Base-by-base conservation (phyloP, 1,140 invertebrate genomes). In the Pygmarrhopalites habei region DNA sequence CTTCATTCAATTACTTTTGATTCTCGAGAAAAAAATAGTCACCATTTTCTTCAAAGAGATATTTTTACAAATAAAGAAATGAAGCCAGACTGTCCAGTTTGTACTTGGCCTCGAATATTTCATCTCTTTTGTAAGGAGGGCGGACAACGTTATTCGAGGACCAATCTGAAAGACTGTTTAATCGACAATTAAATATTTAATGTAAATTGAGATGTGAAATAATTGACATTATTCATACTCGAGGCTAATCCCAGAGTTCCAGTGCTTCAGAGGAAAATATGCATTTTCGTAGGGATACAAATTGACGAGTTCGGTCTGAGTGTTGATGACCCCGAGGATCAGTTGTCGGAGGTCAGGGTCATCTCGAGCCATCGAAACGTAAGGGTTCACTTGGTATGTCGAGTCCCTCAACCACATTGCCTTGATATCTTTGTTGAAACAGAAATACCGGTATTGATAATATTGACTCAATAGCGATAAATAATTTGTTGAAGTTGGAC, bases 41-140 rank as follows among this genome's bases (percentile, higher is more conserved):
- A 4, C 53, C 49, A 21, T 64, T 69, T 49, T 62, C 51, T 19
- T 69, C 64, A n/a, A 46, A 69, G 30, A 56, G 66, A 21, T 60
- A 59, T 43, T 66, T 66, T 1, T 64, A 60, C 26, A 69, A 53
- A 41, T 64, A 69, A 0, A 69, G 59, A 39, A 69, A 69, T 3
- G 67, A 69, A 12, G 67, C 67, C n/a, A 69, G 41, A 58, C 64
- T 66, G 62, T 69, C 67, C 19, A 69, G 21, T 44, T 69, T 64
- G 29, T 69, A 69, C 41, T 69, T 69, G 0, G 67, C 67, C 55
- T 69, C 67, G 29, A 64, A 69, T 14, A 69, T 61, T 64, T 69
- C 51, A 12, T 46, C 58, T 12, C 26, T 41, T 25, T 66, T 25
- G 30, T 69, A 69, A 4, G 41, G 0, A 15, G 67, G 67, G 23